phyloP scores from a whole-genome alignment of 1,140 invertebrate genomes.

The Eupeodes corollae region DNA sequence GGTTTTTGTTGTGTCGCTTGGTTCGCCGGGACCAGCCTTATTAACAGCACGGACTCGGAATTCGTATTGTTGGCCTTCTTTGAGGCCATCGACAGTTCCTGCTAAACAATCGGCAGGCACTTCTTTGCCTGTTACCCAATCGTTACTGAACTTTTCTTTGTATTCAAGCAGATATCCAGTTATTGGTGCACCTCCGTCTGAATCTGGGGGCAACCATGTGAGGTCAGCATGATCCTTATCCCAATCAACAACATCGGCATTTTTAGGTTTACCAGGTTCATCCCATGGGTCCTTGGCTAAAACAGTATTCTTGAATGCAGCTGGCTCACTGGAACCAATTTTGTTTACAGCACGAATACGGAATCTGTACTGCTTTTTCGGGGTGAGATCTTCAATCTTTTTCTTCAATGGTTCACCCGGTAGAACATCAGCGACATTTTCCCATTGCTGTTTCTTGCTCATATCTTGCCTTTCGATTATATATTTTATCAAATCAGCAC shows the following conservation, averaged over 20 bases:
- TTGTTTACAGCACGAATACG: constrained; percentile 90
- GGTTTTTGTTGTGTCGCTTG: constrained; percentile 87
- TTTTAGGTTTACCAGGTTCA: constrained; percentile 83
- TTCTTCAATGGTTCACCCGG: constrained; percentile 54
- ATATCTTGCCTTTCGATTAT: constrained; percentile 90
- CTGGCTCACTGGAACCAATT: constrained; percentile 77
- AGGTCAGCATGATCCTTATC: constrained; percentile 90
- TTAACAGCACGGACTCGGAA: constrained; percentile 93
- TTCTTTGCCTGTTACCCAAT: constrained; percentile 72
- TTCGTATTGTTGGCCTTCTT: constrained; percentile 92
- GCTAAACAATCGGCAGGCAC: constrained; percentile 62
- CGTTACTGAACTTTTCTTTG: constrained; percentile 85
- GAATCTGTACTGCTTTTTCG: constrained; percentile 89
- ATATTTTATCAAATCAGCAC: constrained; percentile 80
- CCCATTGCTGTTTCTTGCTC: constrained; percentile 78
- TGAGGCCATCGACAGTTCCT: constrained; percentile 76
- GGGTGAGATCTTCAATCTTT: constrained; percentile 77
- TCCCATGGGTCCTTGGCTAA: constrained; percentile 98
- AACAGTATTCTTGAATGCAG: constrained; percentile 71
- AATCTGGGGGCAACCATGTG: constrained; percentile 81
- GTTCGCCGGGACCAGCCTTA: constrained; percentile 88
- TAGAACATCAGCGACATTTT: constrained; percentile 63
- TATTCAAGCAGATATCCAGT: constrained; percentile 87
- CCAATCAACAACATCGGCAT: constrained; percentile 88
- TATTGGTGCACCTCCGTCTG: constrained; percentile 88